Percentiles rank a stretch among this genome's conserved stretches.
These are phyloP conservation scores for Oreochromis niloticus DNA, from an alignment of 2,113 vertebrate genomes.

Conservation along the genomic window DNA sequence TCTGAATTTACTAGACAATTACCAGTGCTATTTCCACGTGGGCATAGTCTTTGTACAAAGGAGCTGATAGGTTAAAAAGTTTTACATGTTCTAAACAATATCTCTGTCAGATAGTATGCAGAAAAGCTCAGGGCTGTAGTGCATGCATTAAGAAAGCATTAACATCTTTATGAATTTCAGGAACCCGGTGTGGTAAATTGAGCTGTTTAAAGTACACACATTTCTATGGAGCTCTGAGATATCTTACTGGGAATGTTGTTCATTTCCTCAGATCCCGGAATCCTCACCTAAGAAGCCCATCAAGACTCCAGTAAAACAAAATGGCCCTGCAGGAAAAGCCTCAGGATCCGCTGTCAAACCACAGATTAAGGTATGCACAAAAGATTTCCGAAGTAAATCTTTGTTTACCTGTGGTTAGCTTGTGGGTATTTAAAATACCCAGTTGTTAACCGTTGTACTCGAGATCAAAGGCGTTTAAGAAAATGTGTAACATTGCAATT, in stretches of 20 bases:
- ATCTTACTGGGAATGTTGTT: not conserved
- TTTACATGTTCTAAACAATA: not conserved
- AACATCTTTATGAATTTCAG: not conserved
- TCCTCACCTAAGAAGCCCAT: constrained; percentile 55
- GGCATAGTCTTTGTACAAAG: not conserved
- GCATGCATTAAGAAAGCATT: not conserved
- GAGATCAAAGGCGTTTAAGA: not conserved
- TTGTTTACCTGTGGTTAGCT: not conserved
- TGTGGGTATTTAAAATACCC: not conserved
- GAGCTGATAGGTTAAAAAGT: not conserved
- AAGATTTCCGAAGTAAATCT: not conserved
- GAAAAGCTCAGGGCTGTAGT: not conserved
- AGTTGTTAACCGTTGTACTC: not conserved
- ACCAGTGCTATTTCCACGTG: rapidly evolving
- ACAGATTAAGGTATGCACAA: constrained; percentile 57
- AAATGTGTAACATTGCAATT: not conserved
- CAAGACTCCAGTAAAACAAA: constrained; percentile 63
- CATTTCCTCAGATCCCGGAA: constrained; percentile 37
- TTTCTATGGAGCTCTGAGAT: not conserved
- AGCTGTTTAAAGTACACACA: not conserved
- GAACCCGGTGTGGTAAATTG: not conserved
- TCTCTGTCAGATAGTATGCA: not conserved
- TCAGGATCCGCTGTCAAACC: constrained; percentile 51
- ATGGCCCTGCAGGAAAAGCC: constrained; percentile 64
- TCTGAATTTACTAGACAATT: not conserved